Evolutionary conservation across 2,113 vertebrate genomes (phyloP).

Genomic region (Tiliqua scincoides): DNA sequence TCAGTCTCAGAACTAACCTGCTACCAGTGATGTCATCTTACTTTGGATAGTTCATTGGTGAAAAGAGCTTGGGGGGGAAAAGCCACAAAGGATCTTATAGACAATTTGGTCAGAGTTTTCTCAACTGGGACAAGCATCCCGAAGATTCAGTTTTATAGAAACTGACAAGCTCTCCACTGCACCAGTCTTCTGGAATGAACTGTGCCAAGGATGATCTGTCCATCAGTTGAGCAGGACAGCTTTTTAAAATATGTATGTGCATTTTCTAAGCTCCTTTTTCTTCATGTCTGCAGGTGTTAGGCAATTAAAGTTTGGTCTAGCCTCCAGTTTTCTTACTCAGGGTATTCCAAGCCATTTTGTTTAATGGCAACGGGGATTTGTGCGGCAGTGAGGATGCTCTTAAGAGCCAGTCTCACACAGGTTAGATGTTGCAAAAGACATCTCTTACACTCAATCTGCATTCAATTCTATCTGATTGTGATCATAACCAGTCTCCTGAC

Average conservation of each 20-base stretch:
- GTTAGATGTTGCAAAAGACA: neutral
- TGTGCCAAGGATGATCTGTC: neutral
- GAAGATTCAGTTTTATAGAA: neutral
- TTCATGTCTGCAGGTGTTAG: neutral
- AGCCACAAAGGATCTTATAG: neutral
- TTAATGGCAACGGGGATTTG: neutral
- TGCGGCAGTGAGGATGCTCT: neutral
- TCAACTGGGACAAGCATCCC: neutral
- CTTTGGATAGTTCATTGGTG: neutral
- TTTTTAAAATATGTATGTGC: slow-evolving; percentile 2
- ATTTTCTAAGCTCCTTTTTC: neutral
- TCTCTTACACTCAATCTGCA: neutral
- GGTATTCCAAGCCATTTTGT: neutral
- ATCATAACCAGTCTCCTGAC: too few species aligned
- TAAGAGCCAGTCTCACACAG: neutral
- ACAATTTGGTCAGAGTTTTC: neutral
- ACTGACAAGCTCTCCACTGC: neutral
- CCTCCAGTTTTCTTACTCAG: neutral
- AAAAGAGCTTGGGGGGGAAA: neutral
- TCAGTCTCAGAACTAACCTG: neutral
- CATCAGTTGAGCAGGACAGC: neutral
- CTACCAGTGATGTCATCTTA: neutral
- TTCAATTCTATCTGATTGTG: neutral
- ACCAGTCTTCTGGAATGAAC: neutral
- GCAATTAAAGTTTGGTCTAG: slow-evolving; percentile 20